These are phyloP conservation scores for Venturia canescens DNA, from an alignment of 1,140 invertebrate species.

Conservation along the genomic window DNA sequence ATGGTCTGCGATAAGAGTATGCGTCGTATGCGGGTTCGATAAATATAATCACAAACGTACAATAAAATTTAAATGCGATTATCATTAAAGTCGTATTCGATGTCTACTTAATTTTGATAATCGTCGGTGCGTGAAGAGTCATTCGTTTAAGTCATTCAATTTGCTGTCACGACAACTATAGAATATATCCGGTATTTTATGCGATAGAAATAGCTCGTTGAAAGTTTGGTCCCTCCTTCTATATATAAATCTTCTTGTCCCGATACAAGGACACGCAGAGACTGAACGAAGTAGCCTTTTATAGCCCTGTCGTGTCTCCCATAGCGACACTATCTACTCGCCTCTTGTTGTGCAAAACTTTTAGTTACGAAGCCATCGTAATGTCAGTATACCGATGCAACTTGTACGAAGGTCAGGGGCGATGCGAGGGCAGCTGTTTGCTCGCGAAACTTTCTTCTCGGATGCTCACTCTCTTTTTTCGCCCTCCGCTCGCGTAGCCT, in stretches of 20 bases:
- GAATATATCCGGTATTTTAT: background rate
- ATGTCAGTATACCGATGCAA: slow-evolving; percentile 19
- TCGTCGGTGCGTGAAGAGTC: background rate
- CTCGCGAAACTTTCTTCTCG: slow-evolving; percentile 34
- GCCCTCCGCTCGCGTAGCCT: background rate
- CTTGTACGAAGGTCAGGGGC: slow-evolving; percentile 41
- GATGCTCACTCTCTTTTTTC: background rate
- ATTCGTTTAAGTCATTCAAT: background rate
- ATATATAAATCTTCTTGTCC: slow-evolving; percentile 29
- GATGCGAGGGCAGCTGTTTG: slow-evolving; percentile 36
- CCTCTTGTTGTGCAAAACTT: slow-evolving; percentile 33
- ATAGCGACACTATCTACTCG: slow-evolving; percentile 31
- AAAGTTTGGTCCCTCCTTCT: slow-evolving; percentile 19
- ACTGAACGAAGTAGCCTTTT: slow-evolving; percentile 12
- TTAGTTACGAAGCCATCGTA: slow-evolving; percentile 37
- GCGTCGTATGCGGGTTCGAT: no score
- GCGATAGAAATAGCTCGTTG: slow-evolving; percentile 7
- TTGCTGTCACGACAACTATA: background rate
- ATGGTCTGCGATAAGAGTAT: no score
- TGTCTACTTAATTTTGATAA: background rate
- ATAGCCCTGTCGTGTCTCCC: slow-evolving; percentile 32
- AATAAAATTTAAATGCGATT: no score
- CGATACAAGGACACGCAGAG: background rate
- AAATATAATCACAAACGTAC: no score
- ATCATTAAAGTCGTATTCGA: no score